Evolutionary conservation across 2,797 vertebrate species (phyloP).

Genomic region (Percopsis omiscomaycus): DNA sequence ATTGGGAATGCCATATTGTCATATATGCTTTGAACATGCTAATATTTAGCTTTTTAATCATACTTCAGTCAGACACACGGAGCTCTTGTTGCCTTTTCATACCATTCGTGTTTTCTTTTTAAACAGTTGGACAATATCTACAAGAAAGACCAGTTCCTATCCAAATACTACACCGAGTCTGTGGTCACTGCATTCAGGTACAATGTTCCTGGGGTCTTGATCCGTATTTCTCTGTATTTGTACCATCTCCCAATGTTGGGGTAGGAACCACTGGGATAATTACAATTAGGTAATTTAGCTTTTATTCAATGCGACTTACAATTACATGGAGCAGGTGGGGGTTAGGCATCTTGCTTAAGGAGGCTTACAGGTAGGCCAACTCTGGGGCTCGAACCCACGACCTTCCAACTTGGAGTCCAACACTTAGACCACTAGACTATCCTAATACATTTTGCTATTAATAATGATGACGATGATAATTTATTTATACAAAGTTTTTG

Average conservation of each 20-base stretch:
- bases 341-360: too few species aligned
- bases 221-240: neutral
- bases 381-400: too few species aligned
- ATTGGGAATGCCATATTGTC: slow-evolving; percentile 30
- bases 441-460: too few species aligned
- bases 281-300: too few species aligned
- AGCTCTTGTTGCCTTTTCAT: slow-evolving; percentile 9
- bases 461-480: too few species aligned
- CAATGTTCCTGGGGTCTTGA: slow-evolving; percentile 11
- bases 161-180: slow-evolving; percentile 69
- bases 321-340: too few species aligned
- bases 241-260: neutral
- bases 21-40: slow-evolving; percentile 41
- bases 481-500: too few species aligned
- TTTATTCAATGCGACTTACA: too few species aligned
- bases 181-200: slow-evolving; percentile 80
- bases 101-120: slow-evolving; percentile 21
- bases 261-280: too few species aligned
- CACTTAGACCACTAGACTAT: too few species aligned
- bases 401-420: too few species aligned
- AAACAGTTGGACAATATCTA: slow-evolving; percentile 67
- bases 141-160: slow-evolving; percentile 63
- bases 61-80: slow-evolving; percentile 32
- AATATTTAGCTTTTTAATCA: slow-evolving; percentile 28
- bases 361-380: too few species aligned